Percentiles rank a stretch among this genome's conserved stretches.
phyloP scores from a whole-genome alignment of 2,113 vertebrate genomes.

The Bufo gargarizans region DNA sequence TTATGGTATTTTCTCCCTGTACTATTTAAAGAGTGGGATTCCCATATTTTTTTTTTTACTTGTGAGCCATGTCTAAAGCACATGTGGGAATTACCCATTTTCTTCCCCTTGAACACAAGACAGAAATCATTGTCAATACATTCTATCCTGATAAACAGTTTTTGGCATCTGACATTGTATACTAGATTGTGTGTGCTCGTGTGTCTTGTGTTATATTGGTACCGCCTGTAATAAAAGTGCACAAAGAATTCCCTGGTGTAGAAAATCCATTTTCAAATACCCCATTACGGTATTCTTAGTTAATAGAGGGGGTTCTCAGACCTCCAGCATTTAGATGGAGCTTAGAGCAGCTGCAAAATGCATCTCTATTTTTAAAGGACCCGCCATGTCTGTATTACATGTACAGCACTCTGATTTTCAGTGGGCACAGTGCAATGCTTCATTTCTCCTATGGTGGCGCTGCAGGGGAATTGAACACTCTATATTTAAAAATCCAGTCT shows the following conservation, averaged over 20 bases:
- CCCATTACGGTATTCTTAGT: neutral
- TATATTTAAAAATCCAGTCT: too few relatives aligned
- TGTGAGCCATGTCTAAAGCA: neutral
- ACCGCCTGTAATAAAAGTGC: neutral
- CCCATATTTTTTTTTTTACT: neutral
- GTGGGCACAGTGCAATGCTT: neutral
- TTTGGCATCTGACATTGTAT: neutral
- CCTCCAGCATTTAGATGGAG: neutral
- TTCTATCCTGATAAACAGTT: neutral
- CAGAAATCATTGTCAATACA: neutral
- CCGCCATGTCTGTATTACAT: too few relatives aligned
- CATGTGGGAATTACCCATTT: neutral
- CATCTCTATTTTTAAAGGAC: neutral
- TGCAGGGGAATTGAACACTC: neutral
- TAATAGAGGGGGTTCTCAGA: neutral
- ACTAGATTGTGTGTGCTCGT: neutral
- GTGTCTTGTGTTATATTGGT: neutral
- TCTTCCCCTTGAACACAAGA: slow-evolving; percentile 2
- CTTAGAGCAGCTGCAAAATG: neutral
- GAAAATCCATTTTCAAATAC: neutral
- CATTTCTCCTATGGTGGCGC: neutral
- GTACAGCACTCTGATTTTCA: too few relatives aligned
- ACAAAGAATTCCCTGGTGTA: neutral
- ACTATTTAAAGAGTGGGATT: neutral
- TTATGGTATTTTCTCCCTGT: neutral